These are phyloP conservation scores for Petrocephalus sullivani DNA, from an alignment of 2,797 vertebrate species.

Conservation along the genomic window DNA sequence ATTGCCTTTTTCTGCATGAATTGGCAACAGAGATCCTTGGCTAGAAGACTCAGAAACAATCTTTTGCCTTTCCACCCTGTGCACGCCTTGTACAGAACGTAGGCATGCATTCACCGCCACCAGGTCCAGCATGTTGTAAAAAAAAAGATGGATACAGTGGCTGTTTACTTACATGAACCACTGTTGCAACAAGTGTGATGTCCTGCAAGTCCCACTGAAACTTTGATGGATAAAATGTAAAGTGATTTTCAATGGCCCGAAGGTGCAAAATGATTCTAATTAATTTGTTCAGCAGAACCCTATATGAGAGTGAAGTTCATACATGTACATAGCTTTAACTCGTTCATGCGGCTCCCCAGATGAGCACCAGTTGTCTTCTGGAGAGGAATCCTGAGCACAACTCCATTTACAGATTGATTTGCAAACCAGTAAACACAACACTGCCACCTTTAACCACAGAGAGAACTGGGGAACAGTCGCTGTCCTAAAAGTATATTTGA, in stretches of 20 bases:
- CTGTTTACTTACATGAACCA: neutral
- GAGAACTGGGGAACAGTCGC: neutral
- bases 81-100: too few species aligned
- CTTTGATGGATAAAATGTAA: neutral
- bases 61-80: too few species aligned
- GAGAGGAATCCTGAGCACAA: neutral
- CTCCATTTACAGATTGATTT: neutral
- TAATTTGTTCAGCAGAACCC: neutral
- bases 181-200: neutral
- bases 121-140: too few species aligned
- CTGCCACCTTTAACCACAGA: neutral
- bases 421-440: neutral
- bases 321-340: neutral
- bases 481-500: neutral
- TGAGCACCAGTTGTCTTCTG: neutral
- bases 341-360: neutral
- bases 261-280: neutral
- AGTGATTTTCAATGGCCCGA: neutral
- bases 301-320: neutral
- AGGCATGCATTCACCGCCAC: too few species aligned
- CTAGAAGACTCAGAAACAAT: too few species aligned
- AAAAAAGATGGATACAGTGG: neutral
- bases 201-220: neutral
- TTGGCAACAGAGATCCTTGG: too few species aligned
- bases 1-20: too few species aligned